Percentiles rank a stretch among this genome's conserved stretches.
Evolutionary conservation across 2,113 vertebrate species (phyloP).

Genomic region (Centrocercus urophasianus): DNA sequence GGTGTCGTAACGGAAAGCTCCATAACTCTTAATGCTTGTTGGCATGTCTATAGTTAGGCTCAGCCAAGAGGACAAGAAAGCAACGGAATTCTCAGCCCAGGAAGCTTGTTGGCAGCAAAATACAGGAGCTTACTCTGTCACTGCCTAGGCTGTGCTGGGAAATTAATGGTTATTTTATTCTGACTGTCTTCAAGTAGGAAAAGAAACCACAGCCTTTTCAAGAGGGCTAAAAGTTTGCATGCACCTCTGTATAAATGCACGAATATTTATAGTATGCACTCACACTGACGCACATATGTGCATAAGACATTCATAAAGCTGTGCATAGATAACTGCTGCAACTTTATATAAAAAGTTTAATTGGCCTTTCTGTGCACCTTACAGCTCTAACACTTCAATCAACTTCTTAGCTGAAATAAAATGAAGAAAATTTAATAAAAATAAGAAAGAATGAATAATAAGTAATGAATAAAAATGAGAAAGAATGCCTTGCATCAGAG

Average conservation of each 20-base stretch:
- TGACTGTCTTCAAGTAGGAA: not conserved
- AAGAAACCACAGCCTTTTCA: not conserved
- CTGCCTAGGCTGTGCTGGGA: conserved; percentile 1
- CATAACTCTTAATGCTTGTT: conserved; percentile 54
- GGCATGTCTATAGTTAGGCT: not conserved
- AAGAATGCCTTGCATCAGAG: not conserved
- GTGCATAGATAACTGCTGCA: not conserved
- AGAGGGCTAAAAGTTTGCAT: not conserved
- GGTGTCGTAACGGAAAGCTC: conserved; percentile 27
- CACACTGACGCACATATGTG: too few relatives aligned
- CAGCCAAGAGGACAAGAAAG: conserved; percentile 53
- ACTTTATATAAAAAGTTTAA: not conserved
- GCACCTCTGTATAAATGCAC: not conserved
- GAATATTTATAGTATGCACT: not conserved
- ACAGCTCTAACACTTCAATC: not conserved
- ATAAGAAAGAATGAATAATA: not conserved
- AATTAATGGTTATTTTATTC: conserved; percentile 55
- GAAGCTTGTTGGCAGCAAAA: conserved; percentile 43
- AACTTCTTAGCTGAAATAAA: not conserved
- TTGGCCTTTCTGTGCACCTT: not conserved
- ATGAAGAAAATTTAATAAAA: not conserved
- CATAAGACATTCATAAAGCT: not conserved
- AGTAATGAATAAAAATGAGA: not conserved
- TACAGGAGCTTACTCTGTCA: conserved; percentile 37
- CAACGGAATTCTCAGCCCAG: conserved; percentile 26